A percentile compares a stretch with the other conserved stretches of the same genome.
phyloP scores from a whole-genome alignment of 2,888 invertebrate genomes.

The Fragum whitleyi region DNA sequence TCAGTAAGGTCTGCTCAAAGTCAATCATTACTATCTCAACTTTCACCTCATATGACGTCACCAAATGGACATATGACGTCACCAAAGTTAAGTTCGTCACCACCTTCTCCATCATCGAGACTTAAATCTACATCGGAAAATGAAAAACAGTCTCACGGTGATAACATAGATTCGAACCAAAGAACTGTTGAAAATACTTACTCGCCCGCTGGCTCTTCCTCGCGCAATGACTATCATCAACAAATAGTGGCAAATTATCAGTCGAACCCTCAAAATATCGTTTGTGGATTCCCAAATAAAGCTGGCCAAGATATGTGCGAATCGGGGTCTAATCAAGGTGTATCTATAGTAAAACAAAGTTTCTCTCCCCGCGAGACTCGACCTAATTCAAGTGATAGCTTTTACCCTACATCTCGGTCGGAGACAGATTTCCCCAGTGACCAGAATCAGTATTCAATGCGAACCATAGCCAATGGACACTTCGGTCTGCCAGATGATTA shows the following conservation, averaged over 20 bases:
- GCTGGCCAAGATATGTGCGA: constrained; percentile 38
- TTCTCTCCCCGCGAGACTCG: constrained; percentile 58
- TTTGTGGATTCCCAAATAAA: neutral
- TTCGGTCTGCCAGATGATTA: constrained; percentile 60
- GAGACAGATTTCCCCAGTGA: constrained; percentile 61
- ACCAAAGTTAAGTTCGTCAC: constrained; percentile 27
- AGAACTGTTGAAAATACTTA: constrained; percentile 5
- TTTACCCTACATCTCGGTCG: constrained; percentile 53
- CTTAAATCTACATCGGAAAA: neutral
- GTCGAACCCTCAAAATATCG: neutral
- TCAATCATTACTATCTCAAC: constrained; percentile 24
- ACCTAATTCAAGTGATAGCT: constrained; percentile 59
- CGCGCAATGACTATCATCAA: constrained; percentile 11
- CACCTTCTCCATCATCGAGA: constrained; percentile 23
- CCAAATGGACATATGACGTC: constrained; percentile 10
- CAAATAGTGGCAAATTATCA: constrained; percentile 7
- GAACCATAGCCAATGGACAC: constrained; percentile 49
- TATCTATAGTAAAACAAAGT: constrained; percentile 50
- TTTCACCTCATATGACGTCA: constrained; percentile 35
- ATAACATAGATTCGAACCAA: neutral
- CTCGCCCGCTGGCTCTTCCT: neutral
- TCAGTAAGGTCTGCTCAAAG: constrained; percentile 31
- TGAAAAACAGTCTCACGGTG: neutral
- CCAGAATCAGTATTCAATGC: constrained; percentile 47
- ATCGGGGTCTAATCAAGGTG: constrained; percentile 55